Percentiles rank a stretch among this genome's conserved stretches.
Evolutionary conservation across 2,888 invertebrate species (phyloP).

Genomic region (Cheilosia grossa): DNA sequence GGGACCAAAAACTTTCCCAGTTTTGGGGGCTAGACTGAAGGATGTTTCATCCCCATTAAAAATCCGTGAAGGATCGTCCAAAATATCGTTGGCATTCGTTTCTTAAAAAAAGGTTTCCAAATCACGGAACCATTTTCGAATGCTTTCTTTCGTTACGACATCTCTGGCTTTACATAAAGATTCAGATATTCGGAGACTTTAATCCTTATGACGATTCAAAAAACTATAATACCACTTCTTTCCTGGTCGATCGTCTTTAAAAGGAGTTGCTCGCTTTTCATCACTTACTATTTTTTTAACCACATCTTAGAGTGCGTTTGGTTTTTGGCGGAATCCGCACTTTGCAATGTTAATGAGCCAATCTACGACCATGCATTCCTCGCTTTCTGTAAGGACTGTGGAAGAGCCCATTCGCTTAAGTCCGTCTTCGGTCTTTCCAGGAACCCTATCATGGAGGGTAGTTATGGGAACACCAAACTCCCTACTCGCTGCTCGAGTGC

Average conservation of each 20-base stretch:
- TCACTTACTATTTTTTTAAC: not conserved
- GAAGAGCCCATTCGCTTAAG: no score
- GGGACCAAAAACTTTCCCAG: no score
- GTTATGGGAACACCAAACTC: not conserved
- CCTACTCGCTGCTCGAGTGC: not conserved
- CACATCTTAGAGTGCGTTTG: not conserved
- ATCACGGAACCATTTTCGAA: not conserved
- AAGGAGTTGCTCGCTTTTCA: not conserved
- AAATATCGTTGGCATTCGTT: no score
- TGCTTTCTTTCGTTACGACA: not conserved
- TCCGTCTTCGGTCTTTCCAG: no score
- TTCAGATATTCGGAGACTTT: not conserved
- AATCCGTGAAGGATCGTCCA: no score
- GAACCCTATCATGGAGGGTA: no score
- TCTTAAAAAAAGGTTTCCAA: no score
- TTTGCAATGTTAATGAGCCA: no score
- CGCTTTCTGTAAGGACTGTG: no score
- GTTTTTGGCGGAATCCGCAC: not conserved
- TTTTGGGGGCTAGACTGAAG: no score
- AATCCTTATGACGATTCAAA: not conserved
- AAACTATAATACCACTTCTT: not conserved
- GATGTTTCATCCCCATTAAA: no score
- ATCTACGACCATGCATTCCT: no score
- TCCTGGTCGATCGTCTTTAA: not conserved
- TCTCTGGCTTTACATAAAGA: slow-evolving; percentile 1